Conservation (phyloP, 2,888 invertebrate genomes). For the Hirtodrosophila histrioides region DNA sequence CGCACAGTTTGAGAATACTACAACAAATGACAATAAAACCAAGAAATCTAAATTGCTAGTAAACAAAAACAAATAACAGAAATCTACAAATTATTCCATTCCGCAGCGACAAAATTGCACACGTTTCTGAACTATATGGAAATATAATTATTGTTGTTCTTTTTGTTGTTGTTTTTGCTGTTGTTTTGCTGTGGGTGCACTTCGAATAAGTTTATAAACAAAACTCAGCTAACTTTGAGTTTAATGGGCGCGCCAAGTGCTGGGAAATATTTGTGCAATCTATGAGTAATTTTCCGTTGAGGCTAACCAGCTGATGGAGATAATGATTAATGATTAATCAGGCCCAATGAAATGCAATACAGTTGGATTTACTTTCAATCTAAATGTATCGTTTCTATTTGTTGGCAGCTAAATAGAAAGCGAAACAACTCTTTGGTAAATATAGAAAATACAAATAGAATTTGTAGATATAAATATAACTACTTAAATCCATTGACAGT, state of each 20-base stretch:
- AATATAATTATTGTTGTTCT: neutral
- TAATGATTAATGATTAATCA: neutral
- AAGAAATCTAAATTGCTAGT: neutral
- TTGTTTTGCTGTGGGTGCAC: constrained; percentile 4
- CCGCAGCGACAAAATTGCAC: constrained; percentile 20
- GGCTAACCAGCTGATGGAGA: neutral
- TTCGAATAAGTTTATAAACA: constrained; percentile 31
- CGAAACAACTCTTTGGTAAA: too few species aligned
- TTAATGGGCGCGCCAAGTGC: constrained; percentile 3
- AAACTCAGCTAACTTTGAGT: constrained; percentile 19
- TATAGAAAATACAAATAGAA: too few species aligned
- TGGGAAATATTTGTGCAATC: neutral
- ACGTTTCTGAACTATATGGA: constrained; percentile 26
- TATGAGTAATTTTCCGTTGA: constrained; percentile 3
- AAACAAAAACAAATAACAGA: constrained; percentile 4
- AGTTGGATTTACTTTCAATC: too few species aligned
- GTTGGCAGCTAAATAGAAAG: too few species aligned
- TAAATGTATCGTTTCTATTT: too few species aligned
- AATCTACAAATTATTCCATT: neutral
- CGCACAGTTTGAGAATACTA: constrained; percentile 3
- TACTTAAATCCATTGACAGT: too few species aligned
- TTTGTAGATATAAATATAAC: too few species aligned
- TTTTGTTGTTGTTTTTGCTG: neutral
- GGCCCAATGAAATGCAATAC: too few species aligned
- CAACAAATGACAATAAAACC: constrained; percentile 8